A percentile compares a stretch with the other conserved stretches of the same genome.
These are phyloP conservation scores for Athene cunicularia DNA, from an alignment of 2,113 vertebrate genomes.

Conservation along the genomic window DNA sequence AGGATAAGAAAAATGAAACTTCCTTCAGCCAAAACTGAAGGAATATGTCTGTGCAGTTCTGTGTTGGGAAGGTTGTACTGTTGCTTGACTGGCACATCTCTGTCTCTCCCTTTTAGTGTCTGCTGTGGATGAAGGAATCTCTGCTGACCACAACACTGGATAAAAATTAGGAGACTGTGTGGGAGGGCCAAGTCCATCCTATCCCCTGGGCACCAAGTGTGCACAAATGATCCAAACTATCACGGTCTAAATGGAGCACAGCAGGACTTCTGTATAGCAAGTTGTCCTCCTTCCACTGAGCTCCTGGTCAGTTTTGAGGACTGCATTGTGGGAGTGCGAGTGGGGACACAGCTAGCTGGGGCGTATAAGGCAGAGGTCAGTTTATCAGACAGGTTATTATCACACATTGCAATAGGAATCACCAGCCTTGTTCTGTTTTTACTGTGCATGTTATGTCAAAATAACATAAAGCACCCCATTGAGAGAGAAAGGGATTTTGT, in stretches of 20 bases:
- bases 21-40: background rate
- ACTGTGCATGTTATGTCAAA: background rate
- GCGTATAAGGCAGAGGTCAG: background rate
- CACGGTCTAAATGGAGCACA: background rate
- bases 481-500: background rate
- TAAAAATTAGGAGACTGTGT: background rate
- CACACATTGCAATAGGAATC: background rate
- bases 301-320: background rate
- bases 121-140: background rate
- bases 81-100: background rate
- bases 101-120: background rate
- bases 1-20: background rate
- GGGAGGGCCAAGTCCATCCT: background rate
- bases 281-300: background rate
- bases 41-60: fast-evolving
- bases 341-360: background rate
- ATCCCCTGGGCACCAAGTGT: background rate
- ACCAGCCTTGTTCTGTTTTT: background rate
- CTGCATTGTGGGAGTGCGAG: background rate
- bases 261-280: background rate
- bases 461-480: background rate
- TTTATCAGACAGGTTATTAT: background rate
- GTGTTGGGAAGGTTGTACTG: background rate
- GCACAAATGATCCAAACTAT: background rate
- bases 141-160: background rate